These are phyloP conservation scores for Cirrhinus molitorella DNA, from an alignment of 2,797 vertebrate species.

Conservation along the genomic window DNA sequence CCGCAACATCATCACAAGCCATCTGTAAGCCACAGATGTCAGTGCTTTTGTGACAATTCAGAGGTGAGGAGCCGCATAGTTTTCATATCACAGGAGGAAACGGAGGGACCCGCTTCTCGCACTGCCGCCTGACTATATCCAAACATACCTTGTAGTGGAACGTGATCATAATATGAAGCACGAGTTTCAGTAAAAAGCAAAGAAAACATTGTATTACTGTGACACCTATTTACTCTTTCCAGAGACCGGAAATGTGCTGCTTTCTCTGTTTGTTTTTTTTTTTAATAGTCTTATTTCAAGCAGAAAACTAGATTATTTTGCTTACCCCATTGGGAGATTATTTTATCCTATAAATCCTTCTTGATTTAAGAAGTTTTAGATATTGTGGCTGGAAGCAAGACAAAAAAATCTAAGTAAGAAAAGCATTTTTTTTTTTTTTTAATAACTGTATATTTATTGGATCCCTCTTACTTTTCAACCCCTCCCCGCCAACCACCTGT, in stretches of 20 bases:
- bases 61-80: slow-evolving; percentile 60
- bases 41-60: slow-evolving; percentile 58
- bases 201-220: neutral
- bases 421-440: too few species aligned
- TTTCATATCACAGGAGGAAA: slow-evolving; percentile 44
- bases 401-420: too few species aligned
- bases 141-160: slow-evolving; percentile 18
- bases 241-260: too few species aligned
- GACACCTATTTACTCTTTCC: too few species aligned
- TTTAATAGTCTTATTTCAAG: too few species aligned
- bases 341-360: too few species aligned
- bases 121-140: slow-evolving; percentile 60
- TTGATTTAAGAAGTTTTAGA: too few species aligned
- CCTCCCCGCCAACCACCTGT: neutral
- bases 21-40: slow-evolving; percentile 71
- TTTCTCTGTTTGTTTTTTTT: too few species aligned
- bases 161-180: slow-evolving; percentile 23
- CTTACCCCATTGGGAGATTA: too few species aligned
- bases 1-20: slow-evolving; percentile 65
- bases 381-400: too few species aligned
- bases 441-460: neutral
- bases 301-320: too few species aligned
- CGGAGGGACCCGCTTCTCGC: slow-evolving; percentile 55
- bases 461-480: neutral
- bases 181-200: neutral